Evolutionary conservation across 37 sponge, comb jelly and placozoan species (phyloP), one percentile per base, ranked within the genome.

Genomic region (Haliclona indistincta): DNA sequence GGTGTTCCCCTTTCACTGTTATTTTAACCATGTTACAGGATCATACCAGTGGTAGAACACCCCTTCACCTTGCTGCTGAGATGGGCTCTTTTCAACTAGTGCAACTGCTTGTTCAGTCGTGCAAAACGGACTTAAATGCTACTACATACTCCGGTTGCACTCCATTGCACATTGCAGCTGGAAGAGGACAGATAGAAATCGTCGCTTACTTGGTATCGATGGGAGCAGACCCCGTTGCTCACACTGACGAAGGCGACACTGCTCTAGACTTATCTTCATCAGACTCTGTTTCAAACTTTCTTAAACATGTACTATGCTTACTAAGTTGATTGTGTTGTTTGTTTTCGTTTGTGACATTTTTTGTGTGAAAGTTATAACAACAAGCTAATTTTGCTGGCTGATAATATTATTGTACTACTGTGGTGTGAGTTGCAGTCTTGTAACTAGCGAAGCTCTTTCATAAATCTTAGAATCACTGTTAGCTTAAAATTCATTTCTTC

Each of bases 121-220:
- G 86, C 43, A 42, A 81, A 15, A 86, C 81, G 2, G 83, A 95
- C 45, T 63, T 91, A 0, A 68, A 95, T 42, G 34, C 56, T 20
- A 22, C 78, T 5, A 87, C 91, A 1, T 90, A 78, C 63, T 58
- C 86, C 6, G 85, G 93, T 4, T 87, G 88, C 58, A 91, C 95
- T 2, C 75, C 89, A 20, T 85, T 95, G 1, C 95, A 95, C 75
- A 83, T 88, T 22, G 95, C 95, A 41, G 71, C 91, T 26, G 89
- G 91, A 0, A 69, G 83, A 15, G 94, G 86, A 13, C 43, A 64
- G 32, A 65, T 85, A 41, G 85, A 81, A 0, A 52, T 82, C 20
- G 86, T 82, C 0, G 86, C 86, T 19, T 81, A 84, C 45, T 74
- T 93, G 19, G 28, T 93, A 4, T 80, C 94, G 0, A 64, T 81